Conservation (phyloP, 2,113 vertebrate species). For the Chunga burmeisteri region DNA sequence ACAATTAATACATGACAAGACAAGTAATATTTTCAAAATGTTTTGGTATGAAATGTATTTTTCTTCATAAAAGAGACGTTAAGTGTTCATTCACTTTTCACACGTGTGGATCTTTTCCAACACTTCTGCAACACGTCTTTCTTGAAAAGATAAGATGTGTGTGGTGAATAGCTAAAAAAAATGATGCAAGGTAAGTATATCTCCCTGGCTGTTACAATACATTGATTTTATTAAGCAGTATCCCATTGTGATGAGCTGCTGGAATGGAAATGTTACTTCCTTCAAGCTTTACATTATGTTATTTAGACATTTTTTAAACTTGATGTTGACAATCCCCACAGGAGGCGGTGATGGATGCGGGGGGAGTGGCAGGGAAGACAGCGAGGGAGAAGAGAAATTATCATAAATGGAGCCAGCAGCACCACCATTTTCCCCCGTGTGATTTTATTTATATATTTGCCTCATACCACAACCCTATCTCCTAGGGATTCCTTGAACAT, state of each 20-base stretch:
- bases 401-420: not conserved
- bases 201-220: not conserved
- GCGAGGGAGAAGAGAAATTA: not conserved
- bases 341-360: slow-evolving; percentile 10
- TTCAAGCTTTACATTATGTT: not conserved
- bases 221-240: slow-evolving; percentile 30
- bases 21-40: not conserved
- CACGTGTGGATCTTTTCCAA: not conserved
- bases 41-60: not conserved
- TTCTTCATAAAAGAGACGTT: not conserved
- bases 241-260: slow-evolving; percentile 1
- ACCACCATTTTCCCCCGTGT: not conserved
- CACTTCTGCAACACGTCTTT: not conserved
- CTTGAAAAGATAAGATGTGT: not conserved
- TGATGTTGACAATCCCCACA: not conserved
- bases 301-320: slow-evolving; percentile 48
- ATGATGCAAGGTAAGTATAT: not conserved
- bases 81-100: not conserved
- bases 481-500: slow-evolving; percentile 70
- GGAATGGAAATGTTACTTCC: slow-evolving; percentile 7
- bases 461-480: slow-evolving; percentile 46
- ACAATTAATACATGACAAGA: not conserved
- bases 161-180: not conserved
- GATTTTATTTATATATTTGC: slow-evolving; percentile 27
- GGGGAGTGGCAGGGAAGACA: slow-evolving; percentile 14